Evolutionary conservation across 2,113 vertebrate species (phyloP), one percentile per base, ranked within the genome.

Genomic region (Xenus cinereus): DNA sequence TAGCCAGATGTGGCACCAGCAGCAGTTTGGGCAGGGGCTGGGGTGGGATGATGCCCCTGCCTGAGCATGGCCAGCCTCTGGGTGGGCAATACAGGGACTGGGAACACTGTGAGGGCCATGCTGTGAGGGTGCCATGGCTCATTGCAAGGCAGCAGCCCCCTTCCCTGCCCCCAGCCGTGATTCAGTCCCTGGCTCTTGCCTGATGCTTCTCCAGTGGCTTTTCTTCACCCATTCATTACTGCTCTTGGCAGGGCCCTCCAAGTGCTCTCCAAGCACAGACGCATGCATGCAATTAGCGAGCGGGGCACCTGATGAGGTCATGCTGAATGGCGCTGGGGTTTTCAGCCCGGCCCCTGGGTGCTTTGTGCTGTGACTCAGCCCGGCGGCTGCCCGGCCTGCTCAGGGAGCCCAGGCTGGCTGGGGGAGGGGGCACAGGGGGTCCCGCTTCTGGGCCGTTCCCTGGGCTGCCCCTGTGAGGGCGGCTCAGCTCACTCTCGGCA

Each of bases 301-400:
- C 57, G 8, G 37, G 91, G 86, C 69, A 89, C 95, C 54, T 56
- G 94, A 74, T 96, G 95, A 95, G 95, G 80, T 94, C 93, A 92
- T 87, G 77, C 41, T 7, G 21, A 90, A 59, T 12, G 72, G 78
- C 74, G 35, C 72, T 35, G 26, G 24, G 73, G 62, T 68, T 64
- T 53, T 88, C 28, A 28, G 91, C 79, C 60, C 8, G 23, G 32
- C 71, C 81, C 71, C 20, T 15, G 11, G 11, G 19, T 94, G 96
- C 78, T 76, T 92, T 0, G 63, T 26, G 87, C 95, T 67, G 73
- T 96, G 95, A 98, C 85, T 97, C 91, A 96, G 90, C 84, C 87
- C 7, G 5, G 26, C 3, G 68, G 77, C 71, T 8, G 21, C 92
- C 69, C 83, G 69, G 80, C 89, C 97, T 97, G 90, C 64, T 35